phyloP scores from a whole-genome alignment of 1,140 invertebrate species.

The Leguminivora glycinivorella region DNA sequence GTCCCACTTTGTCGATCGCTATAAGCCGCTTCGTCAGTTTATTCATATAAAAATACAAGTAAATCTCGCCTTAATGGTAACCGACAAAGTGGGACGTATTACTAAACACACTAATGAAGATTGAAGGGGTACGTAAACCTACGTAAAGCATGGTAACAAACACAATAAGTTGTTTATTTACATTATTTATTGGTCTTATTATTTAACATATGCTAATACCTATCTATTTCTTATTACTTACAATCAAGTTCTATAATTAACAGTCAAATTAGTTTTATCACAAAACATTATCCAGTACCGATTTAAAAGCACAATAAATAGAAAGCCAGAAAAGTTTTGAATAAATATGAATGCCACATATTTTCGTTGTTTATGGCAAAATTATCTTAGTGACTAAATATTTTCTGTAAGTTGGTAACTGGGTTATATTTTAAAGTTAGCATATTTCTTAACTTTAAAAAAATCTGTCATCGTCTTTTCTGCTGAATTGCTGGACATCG shows the following conservation, averaged over 20 bases:
- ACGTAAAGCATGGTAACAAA: not conserved
- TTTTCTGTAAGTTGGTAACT: conserved; percentile 17
- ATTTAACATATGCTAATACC: not conserved
- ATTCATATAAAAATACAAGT: no score
- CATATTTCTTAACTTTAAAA: not conserved
- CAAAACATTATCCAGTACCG: conserved; percentile 16
- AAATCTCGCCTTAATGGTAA: no score
- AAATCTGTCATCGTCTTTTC: not conserved
- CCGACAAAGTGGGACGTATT: no score
- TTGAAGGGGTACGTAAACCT: no score
- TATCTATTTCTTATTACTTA: not conserved
- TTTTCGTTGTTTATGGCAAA: conserved; percentile 13
- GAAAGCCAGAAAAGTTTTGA: conserved; percentile 25
- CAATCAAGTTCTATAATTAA: conserved; percentile 12
- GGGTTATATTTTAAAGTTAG: not conserved
- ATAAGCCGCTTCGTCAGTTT: no score
- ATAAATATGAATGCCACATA: conserved; percentile 29
- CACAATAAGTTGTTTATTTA: not conserved
- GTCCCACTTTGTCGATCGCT: no score
- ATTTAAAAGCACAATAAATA: conserved; percentile 22
- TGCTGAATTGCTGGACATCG: no score
- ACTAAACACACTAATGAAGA: no score
- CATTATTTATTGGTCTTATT: conserved; percentile 1
- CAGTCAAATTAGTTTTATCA: conserved; percentile 23
- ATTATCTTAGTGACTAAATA: conserved; percentile 17